Evolutionary conservation across 2,888 invertebrate species (phyloP).

Genomic region (Folsomia candida): DNA sequence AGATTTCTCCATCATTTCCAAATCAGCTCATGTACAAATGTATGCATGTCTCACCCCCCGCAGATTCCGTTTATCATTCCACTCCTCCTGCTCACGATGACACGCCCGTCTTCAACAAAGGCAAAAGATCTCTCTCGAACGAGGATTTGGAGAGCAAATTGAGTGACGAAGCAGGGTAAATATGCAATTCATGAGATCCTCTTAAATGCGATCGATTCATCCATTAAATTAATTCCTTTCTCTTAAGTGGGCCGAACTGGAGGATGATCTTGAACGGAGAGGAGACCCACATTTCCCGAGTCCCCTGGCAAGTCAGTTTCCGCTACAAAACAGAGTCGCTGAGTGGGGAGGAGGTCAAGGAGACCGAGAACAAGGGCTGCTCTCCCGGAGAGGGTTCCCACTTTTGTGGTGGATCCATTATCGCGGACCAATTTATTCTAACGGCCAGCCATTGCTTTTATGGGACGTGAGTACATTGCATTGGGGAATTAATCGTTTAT

Average conservation of each 20-base stretch:
- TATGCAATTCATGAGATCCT: background rate
- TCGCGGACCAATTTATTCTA: slow-evolving; percentile 32
- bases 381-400: slow-evolving; percentile 42
- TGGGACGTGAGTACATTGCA: slow-evolving; percentile 33
- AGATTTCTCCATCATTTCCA: too few relatives aligned
- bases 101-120: background rate
- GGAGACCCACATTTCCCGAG: slow-evolving; percentile 34
- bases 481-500: background rate
- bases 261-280: slow-evolving; percentile 41
- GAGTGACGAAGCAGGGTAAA: background rate
- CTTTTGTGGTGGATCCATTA: slow-evolving; percentile 45
- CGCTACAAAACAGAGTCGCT: slow-evolving; percentile 23
- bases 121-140: background rate
- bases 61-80: background rate
- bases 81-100: too few relatives aligned
- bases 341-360: slow-evolving; percentile 16
- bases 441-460: slow-evolving; percentile 46
- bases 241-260: too few relatives aligned
- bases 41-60: too few relatives aligned
- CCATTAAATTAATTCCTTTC: background rate
- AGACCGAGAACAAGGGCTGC: slow-evolving; percentile 29
- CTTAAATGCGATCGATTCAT: background rate
- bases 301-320: slow-evolving; percentile 48
- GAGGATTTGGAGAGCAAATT: background rate
- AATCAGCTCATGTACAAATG: too few relatives aligned